phyloP scores from a whole-genome alignment of 2,888 invertebrate genomes.

The Cetonia aurata region DNA sequence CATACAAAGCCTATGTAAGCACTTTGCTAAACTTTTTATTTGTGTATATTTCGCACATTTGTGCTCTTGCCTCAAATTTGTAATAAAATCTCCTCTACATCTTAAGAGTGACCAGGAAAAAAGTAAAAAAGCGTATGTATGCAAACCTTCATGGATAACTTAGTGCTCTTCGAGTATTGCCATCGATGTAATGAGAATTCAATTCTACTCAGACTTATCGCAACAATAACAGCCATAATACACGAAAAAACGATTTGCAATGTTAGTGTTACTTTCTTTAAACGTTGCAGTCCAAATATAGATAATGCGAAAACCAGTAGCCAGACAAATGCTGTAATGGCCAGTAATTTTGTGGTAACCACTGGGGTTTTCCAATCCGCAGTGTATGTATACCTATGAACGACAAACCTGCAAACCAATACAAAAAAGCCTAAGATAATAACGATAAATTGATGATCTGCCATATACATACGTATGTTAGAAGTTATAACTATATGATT shows the following conservation, averaged over 20 bases:
- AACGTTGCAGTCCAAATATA: constrained; percentile 15
- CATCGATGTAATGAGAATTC: constrained; percentile 11
- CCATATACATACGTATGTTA: not conserved
- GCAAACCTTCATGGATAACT: constrained; percentile 1
- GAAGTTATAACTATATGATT: not conserved
- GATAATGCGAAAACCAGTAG: constrained; percentile 21
- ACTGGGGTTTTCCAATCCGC: not conserved
- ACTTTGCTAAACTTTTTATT: too few species aligned
- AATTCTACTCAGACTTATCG: not conserved
- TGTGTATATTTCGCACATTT: too few species aligned
- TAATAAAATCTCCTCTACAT: too few species aligned
- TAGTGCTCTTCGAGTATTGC: not conserved
- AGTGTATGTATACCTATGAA: not conserved
- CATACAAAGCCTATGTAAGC: too few species aligned
- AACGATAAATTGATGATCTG: constrained; percentile 38
- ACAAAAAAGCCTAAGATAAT: too few species aligned
- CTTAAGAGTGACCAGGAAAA: too few species aligned
- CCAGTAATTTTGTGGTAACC: not conserved
- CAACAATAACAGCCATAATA: not conserved
- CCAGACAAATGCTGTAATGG: constrained; percentile 18
- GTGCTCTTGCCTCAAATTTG: too few species aligned
- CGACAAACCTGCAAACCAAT: constrained; percentile 22
- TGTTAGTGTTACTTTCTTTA: constrained; percentile 14
- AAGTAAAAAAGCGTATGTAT: not conserved
- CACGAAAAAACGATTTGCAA: constrained; percentile 10